Evolutionary conservation across 2,113 vertebrate genomes (phyloP).

Genomic region (Aldabrachelys gigantea): DNA sequence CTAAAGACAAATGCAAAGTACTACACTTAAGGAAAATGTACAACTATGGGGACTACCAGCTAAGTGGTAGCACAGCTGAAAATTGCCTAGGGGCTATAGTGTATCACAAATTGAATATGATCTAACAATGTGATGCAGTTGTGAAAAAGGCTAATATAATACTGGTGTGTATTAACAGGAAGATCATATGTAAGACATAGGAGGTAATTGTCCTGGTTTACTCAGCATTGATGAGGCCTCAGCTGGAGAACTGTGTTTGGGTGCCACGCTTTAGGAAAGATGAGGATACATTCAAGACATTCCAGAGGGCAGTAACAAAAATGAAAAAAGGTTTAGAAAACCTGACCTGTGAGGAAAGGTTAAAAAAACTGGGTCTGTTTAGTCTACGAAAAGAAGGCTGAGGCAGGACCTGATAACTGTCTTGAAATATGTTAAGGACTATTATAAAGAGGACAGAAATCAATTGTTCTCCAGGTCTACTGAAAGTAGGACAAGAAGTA

Average conservation of each 20-base stretch:
- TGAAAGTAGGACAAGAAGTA: background rate
- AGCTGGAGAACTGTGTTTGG: background rate
- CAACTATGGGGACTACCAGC: background rate
- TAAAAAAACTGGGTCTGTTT: no score
- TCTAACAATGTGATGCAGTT: background rate
- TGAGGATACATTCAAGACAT: background rate
- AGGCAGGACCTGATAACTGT: background rate
- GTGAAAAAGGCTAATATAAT: background rate
- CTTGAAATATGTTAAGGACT: background rate
- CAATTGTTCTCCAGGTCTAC: background rate
- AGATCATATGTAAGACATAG: background rate
- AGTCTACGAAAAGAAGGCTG: background rate
- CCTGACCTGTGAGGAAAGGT: no score
- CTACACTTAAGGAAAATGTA: background rate
- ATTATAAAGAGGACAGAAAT: background rate
- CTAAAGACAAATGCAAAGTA: background rate
- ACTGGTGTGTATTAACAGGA: background rate
- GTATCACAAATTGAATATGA: background rate
- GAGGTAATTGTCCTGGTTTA: background rate
- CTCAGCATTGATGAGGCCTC: background rate
- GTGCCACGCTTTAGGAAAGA: background rate
- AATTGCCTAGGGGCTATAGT: background rate
- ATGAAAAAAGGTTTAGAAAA: no score
- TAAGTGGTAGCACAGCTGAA: background rate
- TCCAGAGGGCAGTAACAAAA: no score